A percentile compares a stretch with the other conserved stretches of the same genome.
These are phyloP conservation scores for Capreolus pygargus DNA, from an alignment of 2,113 vertebrate genomes.

Conservation along the genomic window DNA sequence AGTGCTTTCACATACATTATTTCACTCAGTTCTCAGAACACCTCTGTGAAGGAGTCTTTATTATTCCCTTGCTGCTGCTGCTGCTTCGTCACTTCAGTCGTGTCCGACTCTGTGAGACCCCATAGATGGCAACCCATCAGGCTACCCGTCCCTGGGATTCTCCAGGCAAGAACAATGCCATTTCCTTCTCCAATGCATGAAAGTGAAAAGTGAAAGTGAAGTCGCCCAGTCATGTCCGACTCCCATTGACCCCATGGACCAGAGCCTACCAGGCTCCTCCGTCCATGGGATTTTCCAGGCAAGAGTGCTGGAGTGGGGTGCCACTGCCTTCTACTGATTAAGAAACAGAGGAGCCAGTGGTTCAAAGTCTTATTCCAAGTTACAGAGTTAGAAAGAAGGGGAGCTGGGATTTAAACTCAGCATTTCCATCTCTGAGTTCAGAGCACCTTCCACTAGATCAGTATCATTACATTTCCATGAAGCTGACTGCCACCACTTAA, in stretches of 20 bases:
- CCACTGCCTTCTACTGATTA: neutral
- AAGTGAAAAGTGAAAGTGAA: no score
- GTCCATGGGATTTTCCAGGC: no score
- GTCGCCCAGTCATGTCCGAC: no score
- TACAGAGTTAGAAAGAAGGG: neutral
- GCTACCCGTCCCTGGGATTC: no score
- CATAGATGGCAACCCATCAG: no score
- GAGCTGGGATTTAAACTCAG: neutral
- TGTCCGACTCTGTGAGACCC: no score
- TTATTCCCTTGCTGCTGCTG: neutral
- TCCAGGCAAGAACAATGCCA: no score
- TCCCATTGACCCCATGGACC: no score
- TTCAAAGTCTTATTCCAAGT: slow-evolving; percentile 6
- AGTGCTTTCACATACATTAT: neutral
- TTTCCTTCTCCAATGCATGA: no score
- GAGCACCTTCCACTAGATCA: neutral
- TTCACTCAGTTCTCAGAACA: neutral
- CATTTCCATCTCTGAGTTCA: slow-evolving; percentile 3
- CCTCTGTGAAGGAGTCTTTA: neutral
- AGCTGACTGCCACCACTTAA: neutral
- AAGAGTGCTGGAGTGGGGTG: no score
- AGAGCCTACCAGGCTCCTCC: no score
- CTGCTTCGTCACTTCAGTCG: no score
- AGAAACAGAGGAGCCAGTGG: neutral
- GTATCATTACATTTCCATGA: slow-evolving; percentile 1